Evolutionary conservation across 2,888 invertebrate genomes (phyloP).

Genomic region (Oxytorus armatus): DNA sequence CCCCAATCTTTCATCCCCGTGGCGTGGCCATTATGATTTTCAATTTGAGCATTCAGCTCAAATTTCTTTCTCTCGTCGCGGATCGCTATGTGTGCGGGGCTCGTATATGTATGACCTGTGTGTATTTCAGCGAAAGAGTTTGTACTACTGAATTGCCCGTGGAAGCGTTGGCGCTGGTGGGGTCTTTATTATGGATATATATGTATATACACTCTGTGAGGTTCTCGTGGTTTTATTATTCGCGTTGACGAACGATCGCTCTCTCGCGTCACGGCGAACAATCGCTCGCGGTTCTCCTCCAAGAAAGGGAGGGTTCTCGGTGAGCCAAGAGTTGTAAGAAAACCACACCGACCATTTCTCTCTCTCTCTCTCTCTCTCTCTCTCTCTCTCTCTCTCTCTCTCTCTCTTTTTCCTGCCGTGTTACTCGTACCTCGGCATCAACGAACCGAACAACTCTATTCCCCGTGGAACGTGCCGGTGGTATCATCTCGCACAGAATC

Average conservation of each 20-base stretch:
- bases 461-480: conserved; percentile 16
- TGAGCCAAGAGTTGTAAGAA: conserved; percentile 32
- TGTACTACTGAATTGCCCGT: conserved; percentile 28
- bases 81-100: conserved; percentile 32
- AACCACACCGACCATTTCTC: conserved; percentile 36
- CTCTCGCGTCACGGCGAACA: conserved; percentile 73
- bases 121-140: conserved; percentile 21
- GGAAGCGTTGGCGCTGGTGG: conserved; percentile 50
- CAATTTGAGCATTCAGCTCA: conserved; percentile 72
- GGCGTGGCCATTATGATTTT: conserved; percentile 72
- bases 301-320: conserved; percentile 18
- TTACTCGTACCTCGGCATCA: conserved; percentile 22
- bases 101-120: conserved; percentile 67
- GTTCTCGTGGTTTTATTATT: conserved; percentile 74
- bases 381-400: neutral
- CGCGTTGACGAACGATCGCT: conserved; percentile 78
- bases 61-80: conserved; percentile 52
- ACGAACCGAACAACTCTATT: conserved; percentile 55
- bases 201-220: conserved; percentile 67
- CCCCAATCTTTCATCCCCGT: conserved; percentile 44
- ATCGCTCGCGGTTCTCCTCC: conserved; percentile 56
- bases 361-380: conserved; percentile 4
- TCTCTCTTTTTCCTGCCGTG: neutral
- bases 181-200: conserved; percentile 54
- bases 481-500: conserved; percentile 33